phyloP scores from a whole-genome alignment of 2,113 vertebrate species.

The Dasyurus viverrinus region DNA sequence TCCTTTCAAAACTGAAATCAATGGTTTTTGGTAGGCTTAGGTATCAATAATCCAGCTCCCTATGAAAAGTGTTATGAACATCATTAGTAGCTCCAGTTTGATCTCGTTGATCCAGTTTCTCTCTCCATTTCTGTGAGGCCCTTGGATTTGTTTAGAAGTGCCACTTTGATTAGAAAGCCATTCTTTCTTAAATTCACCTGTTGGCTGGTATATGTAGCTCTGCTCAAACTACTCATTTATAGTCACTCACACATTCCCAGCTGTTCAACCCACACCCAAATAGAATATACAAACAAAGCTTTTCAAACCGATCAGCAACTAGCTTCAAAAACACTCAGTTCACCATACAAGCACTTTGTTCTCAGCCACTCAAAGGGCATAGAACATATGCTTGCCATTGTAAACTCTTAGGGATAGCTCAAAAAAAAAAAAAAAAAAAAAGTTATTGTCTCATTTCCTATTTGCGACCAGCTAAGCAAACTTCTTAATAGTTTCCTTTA shows the following conservation, averaged over 20 bases:
- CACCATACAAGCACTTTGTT: conserved; percentile 19
- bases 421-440: conserved; percentile 12
- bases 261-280: conserved; percentile 22
- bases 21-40: neutral
- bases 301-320: conserved; percentile 48
- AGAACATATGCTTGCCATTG: conserved; percentile 33
- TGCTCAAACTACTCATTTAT: conserved; percentile 13
- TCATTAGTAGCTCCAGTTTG: neutral
- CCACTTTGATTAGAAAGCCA: conserved; percentile 30
- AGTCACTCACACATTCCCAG: conserved; percentile 22
- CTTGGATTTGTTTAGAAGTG: neutral
- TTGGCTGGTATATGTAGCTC: conserved; percentile 7
- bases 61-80: neutral
- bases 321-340: conserved; percentile 5
- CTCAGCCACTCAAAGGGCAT: neutral
- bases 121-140: neutral
- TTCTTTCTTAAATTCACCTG: neutral
- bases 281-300: conserved; percentile 45
- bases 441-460: neutral
- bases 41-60: conserved; percentile 5
- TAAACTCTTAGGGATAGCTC: conserved; percentile 13
- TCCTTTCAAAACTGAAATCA: conserved; percentile 3
- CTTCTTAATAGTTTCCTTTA: neutral
- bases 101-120: neutral
- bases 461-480: neutral